Evolutionary conservation across 1,140 invertebrate genomes (phyloP).

Genomic region (Pemphigus obesinymphae): DNA sequence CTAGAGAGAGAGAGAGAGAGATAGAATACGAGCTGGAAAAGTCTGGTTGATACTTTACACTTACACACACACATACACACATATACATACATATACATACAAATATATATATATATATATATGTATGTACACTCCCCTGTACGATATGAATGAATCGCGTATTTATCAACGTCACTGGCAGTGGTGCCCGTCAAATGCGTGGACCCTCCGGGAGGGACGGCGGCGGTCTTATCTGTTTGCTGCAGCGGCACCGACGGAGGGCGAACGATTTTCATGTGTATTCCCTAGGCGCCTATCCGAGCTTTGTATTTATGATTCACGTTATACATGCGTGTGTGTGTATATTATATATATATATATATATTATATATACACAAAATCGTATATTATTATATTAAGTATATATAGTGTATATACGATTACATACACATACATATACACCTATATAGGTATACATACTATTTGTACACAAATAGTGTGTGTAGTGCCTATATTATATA

Average conservation of each 20-base stretch:
- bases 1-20: too few relatives aligned
- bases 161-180: conserved; percentile 39
- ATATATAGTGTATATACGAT: too few relatives aligned
- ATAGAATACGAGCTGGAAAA: background rate
- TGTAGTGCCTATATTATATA: background rate
- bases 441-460: too few relatives aligned
- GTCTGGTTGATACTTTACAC: background rate
- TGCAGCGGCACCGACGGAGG: background rate
- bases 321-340: background rate
- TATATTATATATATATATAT: background rate
- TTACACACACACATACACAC: background rate
- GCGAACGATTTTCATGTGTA: conserved; percentile 36
- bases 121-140: too few relatives aligned
- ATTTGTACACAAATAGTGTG: too few relatives aligned
- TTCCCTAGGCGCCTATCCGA: conserved; percentile 32
- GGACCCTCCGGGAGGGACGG: conserved; percentile 8
- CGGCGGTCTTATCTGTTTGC: conserved; percentile 36
- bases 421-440: too few relatives aligned
- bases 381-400: background rate
- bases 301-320: conserved; percentile 37
- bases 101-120: too few relatives aligned
- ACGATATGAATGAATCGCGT: conserved; percentile 22
- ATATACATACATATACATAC: background rate
- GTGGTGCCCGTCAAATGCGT: conserved; percentile 20
- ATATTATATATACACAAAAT: background rate